A percentile compares a stretch with the other conserved stretches of the same genome.
phyloP scores from a whole-genome alignment of 2,113 vertebrate genomes.

The Malurus alboscapulatus region DNA sequence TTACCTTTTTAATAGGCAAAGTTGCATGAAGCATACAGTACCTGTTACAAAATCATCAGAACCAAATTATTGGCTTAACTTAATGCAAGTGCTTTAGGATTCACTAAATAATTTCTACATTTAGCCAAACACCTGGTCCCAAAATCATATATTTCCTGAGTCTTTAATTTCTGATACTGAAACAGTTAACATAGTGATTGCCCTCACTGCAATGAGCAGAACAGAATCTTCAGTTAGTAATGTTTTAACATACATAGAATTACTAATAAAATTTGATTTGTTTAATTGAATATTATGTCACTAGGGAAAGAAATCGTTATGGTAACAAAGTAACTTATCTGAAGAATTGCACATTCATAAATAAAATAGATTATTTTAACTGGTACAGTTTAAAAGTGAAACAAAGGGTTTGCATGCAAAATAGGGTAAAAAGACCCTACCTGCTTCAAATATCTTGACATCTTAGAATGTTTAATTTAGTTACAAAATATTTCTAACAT shows the following conservation, averaged over 20 bases:
- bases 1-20: neutral
- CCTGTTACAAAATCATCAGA: neutral
- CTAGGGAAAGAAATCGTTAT: conserved; percentile 8
- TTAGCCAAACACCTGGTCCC: neutral
- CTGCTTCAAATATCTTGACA: neutral
- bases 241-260: conserved; percentile 24
- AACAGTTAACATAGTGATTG: neutral
- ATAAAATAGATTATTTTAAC: neutral
- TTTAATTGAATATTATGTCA: conserved; percentile 45
- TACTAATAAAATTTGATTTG: conserved; percentile 41
- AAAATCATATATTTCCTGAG: neutral
- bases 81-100: neutral
- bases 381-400: conserved; percentile 19
- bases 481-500: neutral
- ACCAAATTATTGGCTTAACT: neutral
- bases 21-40: neutral
- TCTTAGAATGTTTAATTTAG: neutral
- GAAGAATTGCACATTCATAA: neutral
- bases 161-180: conserved; percentile 8
- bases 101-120: neutral
- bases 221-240: conserved; percentile 11
- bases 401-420: neutral
- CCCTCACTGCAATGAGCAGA: neutral
- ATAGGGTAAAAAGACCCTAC: neutral
- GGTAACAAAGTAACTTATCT: conserved; percentile 17